Conservation (phyloP, 2,888 invertebrate genomes). For the Macropis europaea region DNA sequence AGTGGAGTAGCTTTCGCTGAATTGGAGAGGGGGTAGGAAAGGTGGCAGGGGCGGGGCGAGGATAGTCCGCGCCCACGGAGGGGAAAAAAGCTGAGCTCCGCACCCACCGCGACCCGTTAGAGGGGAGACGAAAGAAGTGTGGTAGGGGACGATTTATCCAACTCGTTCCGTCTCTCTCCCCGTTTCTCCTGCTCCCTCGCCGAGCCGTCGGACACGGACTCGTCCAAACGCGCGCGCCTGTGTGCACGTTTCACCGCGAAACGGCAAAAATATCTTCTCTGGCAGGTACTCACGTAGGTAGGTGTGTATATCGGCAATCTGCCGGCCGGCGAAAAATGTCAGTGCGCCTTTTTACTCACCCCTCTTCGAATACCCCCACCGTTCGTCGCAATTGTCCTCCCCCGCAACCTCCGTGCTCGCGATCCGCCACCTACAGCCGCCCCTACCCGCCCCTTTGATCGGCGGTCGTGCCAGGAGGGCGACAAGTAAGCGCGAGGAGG, state of each 20-base stretch:
- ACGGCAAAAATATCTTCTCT: constrained; percentile 53
- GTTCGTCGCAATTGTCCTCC: constrained; percentile 45
- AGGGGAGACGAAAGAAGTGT: constrained; percentile 72
- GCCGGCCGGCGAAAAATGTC: constrained; percentile 58
- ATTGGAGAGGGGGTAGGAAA: constrained; percentile 49
- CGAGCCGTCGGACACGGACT: constrained; percentile 9
- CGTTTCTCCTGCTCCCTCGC: constrained; percentile 9
- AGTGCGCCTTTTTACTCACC: constrained; percentile 54
- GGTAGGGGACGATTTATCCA: constrained; percentile 71
- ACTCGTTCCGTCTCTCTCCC: constrained; percentile 48
- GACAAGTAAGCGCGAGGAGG: constrained; percentile 67
- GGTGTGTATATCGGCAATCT: constrained; percentile 42
- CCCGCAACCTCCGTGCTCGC: constrained; percentile 46
- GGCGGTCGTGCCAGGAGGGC: constrained; percentile 48
- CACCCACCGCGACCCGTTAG: constrained; percentile 60
- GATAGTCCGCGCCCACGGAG: constrained; percentile 80
- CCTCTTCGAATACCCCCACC: constrained; percentile 52
- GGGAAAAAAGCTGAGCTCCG: constrained; percentile 80
- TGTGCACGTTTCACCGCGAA: constrained; percentile 41
- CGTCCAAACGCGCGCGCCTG: constrained; percentile 14
- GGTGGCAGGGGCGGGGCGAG: constrained; percentile 79
- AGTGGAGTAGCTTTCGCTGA: constrained; percentile 59
- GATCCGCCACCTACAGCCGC: constrained; percentile 60
- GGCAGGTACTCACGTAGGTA: constrained; percentile 29
- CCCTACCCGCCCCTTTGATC: constrained; percentile 70